Base-by-base conservation (phyloP, 2,888 invertebrate genomes). In the Anarsia innoxiella region DNA sequence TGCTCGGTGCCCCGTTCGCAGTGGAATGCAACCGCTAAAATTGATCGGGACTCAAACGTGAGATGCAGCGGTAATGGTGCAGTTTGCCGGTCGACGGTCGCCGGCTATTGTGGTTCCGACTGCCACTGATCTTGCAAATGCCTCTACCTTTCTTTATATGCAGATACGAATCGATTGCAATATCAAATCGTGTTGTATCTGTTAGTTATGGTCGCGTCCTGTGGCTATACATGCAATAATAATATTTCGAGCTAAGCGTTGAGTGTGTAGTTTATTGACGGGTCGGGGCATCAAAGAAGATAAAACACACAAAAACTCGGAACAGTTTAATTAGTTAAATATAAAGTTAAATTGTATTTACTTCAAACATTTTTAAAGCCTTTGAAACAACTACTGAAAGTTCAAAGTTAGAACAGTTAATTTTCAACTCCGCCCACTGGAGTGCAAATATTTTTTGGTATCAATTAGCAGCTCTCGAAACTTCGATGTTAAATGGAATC, bases 11-110 rank as follows among this genome's bases (percentile, higher is more conserved):
- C 74, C 65, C 58, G 68, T 58, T 68, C 63, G 62, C 69, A 59
- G 59, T 63, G 84, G 83, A 84, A 83, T 84, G 83, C 73, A 71
- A 77, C 79, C 80, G 84, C 82, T 82, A 82, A 83, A 83, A 83
- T 80, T 82, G 83, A 82, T 82, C 84, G 78, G 73, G 79, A 77
- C 75, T 72, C 70, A 72, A 77, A 82, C 80, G 83, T 83, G 82
- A 79, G 73, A 49, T 71, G 83, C 53, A 70, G 66, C 62, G 49
- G 71, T 73, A 76, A 82, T 80, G 69, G 12, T 38, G 58, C 49
- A n/a, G n/a, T n/a, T n/a, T n/a, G n/a, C n/a, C n/a, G n/a, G n/a
- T n/a, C n/a, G n/a, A n/a, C n/a, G 62, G 59, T 61, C 49, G 41
- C 32, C 32, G n/a, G n/a, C 39, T 49, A 49, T 52, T 59, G 59